Base-by-base conservation (phyloP, 2,797 vertebrate genomes). In the Helostoma temminkii region DNA sequence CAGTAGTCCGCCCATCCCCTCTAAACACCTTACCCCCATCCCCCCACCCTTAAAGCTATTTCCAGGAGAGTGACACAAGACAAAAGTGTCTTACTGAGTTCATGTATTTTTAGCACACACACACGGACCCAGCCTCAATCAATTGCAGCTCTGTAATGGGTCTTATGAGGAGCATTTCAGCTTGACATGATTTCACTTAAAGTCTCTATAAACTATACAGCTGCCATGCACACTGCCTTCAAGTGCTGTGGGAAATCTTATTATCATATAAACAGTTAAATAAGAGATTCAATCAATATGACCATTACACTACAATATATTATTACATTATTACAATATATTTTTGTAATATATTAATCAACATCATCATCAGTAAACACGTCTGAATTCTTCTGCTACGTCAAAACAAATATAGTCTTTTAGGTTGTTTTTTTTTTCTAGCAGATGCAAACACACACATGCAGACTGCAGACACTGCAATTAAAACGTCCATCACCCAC, bases 51-150 rank as follows among this genome's bases (percentile, higher is more conserved):
- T 54, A 19, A 12, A 80, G 88, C 79, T 76, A 74, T 88, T 89
- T 86, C 76, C 83, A 88, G 75, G 50, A 87, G 79, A 87, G 49
- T 83, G 84, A 81, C 83, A 86, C 76, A 64, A 89, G 77, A 86
- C 85, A 85, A 85, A 88, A 82, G 80, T 80, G 71, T 66, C 70
- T 61, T 50, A 48, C 66, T 74, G 75, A 83, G 73, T 80, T 81
- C 60, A 78, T 76, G 59, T 86, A 85, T 86, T 86, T 87, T 86
- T 86, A 85, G 82, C 32, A 3, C 18, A 0, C 32, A 18, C 48
- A 62, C 43, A 69, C 62, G 52, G 30, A 60, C 43, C 48, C 26
- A 28, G 10, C n/a, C 46, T 47, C 32, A 49, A 34, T 54, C 63
- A 68, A 53, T 71, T 55, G 56, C 21, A 39, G 36, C 0, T n/a